Base-by-base conservation (phyloP, 2,888 invertebrate species). In the Macrosoma leucophasiata region DNA sequence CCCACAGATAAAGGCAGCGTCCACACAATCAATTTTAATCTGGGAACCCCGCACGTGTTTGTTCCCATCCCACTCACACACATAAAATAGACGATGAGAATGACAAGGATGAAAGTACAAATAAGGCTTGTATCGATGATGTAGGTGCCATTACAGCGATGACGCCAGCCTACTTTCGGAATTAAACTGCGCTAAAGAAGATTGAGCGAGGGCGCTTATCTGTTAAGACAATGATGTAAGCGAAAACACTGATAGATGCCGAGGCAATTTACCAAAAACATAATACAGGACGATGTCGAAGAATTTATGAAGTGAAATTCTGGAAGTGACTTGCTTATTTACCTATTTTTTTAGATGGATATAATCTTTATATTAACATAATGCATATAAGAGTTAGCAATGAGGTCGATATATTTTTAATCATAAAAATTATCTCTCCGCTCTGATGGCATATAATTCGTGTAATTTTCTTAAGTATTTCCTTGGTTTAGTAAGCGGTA, bases 11-110 rank as follows among this genome's bases (percentile, higher is more conserved):
- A 73, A 73, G 62, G 64, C 58, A 62, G 67, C 66, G 75, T 69
- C 74, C 71, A 57, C 53, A 64, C 79, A 74, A 84, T 84, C 82
- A 82, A 84, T 84, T 81, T 81, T 81, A 82, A 84, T 84, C 81
- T 79, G 69, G 57, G 63, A 69, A 63, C 63, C 50, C 53, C 48
- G 58, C 71, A 69, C 69, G 72, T 69, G 68, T 41, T 44, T 29
- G 25, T 36, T 8, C 9, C 32, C 43, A 10, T 72, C 71, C 41
- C 55, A 42, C 42, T 68, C 49, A n/a, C 31, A 33, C 64, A 18
- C 21, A 14, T 4, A 4, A 3, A 5, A 6, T 29, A 34, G 3
- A n/a, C 0, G 10, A 3, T 36, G 17, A 13, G 50, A 15, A 20
- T 37, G 55, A 76, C 52, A 52, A 51, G 43, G 74, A 75, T 13